A percentile compares a stretch with the other conserved stretches of the same genome.
Conservation (phyloP, 1,140 invertebrate genomes). For the Lepidurus packardi region DNA sequence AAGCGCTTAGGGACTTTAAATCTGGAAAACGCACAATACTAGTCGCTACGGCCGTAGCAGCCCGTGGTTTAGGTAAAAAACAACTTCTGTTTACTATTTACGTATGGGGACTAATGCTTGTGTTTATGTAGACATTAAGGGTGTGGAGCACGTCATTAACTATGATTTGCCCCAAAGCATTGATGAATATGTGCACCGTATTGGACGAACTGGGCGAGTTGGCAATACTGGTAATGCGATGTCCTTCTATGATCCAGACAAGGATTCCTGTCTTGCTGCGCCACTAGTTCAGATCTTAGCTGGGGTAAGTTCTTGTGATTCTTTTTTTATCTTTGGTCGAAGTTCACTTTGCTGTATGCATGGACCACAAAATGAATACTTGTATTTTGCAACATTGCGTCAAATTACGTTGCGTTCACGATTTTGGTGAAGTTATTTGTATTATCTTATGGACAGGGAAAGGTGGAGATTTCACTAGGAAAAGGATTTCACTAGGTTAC, state of each 20-base stretch:
- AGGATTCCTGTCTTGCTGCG: constrained; percentile 55
- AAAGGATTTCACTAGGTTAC: too few species aligned
- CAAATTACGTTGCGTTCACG: not conserved
- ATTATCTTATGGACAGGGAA: too few species aligned
- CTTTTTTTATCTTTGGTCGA: constrained; percentile 25
- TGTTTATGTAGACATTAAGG: constrained; percentile 60
- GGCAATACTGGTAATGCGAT: constrained; percentile 85
- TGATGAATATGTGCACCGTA: constrained; percentile 91
- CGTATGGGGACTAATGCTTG: not conserved
- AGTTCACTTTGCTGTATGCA: not conserved
- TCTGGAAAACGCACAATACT: constrained; percentile 65
- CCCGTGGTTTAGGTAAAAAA: constrained; percentile 66
- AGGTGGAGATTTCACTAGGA: too few species aligned
- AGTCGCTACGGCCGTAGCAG: constrained; percentile 89
- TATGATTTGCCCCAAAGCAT: constrained; percentile 81
- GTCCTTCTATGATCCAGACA: constrained; percentile 69
- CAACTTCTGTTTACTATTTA: constrained; percentile 25
- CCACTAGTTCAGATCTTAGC: constrained; percentile 64
- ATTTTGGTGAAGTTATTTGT: too few species aligned
- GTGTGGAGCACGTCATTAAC: constrained; percentile 82
- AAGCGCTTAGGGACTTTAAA: constrained; percentile 77
- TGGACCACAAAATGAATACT: not conserved
- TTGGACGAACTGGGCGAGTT: constrained; percentile 87
- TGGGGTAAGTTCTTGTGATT: constrained; percentile 43
- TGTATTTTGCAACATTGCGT: constrained; percentile 13